A percentile compares a stretch with the other conserved stretches of the same genome.
Conservation (phyloP, 2,113 vertebrate genomes). For the Cyprichromis sp. region DNA sequence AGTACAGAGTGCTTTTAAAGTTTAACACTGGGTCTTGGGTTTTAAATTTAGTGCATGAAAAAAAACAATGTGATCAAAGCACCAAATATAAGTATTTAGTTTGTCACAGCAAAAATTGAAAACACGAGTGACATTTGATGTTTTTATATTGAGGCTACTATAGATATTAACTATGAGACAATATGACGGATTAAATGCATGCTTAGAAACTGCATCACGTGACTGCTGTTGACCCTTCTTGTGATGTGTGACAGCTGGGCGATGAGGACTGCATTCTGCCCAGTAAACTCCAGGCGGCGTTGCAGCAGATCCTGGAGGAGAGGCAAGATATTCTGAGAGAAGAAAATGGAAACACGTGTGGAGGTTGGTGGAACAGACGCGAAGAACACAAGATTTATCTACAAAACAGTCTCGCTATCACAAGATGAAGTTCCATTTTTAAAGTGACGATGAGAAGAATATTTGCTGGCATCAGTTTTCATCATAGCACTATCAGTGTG, state of each 20-base stretch:
- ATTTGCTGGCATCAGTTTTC: neutral
- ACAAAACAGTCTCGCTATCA: neutral
- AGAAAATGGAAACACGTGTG: conserved; percentile 53
- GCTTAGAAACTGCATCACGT: neutral
- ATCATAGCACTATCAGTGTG: neutral
- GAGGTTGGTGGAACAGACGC: conserved; percentile 64
- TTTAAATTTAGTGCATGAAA: neutral
- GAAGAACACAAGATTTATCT: neutral
- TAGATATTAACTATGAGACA: neutral
- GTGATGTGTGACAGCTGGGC: conserved; percentile 72
- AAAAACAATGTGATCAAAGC: neutral
- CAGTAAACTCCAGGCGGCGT: conserved; percentile 89
- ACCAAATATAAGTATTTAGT: neutral
- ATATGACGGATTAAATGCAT: neutral
- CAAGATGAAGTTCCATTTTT: neutral
- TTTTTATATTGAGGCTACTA: neutral
- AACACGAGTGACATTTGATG: neutral
- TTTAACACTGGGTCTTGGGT: neutral
- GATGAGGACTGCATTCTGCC: conserved; percentile 95
- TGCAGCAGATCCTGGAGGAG: conserved; percentile 88
- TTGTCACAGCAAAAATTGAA: neutral
- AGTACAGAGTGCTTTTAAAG: neutral
- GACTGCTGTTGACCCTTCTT: neutral
- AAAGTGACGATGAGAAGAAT: neutral
- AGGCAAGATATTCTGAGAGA: conserved; percentile 80